A percentile compares a stretch with the other conserved stretches of the same genome.
Conservation (phyloP, 2,113 vertebrate species). For the Saguinus midas region DNA sequence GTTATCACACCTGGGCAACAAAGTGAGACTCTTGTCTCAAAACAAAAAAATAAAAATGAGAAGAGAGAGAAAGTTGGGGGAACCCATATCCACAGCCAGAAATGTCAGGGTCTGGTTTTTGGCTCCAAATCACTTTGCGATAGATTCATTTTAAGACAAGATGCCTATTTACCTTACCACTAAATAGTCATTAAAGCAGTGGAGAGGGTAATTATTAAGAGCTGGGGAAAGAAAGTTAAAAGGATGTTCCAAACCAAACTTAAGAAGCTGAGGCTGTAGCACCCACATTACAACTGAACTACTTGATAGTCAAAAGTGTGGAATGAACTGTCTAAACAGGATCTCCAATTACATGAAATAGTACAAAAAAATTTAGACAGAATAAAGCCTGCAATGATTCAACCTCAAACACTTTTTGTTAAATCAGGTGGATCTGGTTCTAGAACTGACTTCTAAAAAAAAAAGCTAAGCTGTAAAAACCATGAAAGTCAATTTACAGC, state of each 20-base stretch:
- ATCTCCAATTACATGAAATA: background rate
- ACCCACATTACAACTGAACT: background rate
- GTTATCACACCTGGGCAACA: too few species aligned
- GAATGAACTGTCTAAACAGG: background rate
- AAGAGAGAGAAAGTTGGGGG: too few species aligned
- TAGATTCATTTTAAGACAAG: background rate
- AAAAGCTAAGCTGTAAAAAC: constrained; percentile 17
- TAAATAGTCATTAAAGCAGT: background rate
- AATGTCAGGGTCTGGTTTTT: background rate
- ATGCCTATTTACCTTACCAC: background rate
- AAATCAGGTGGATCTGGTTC: background rate
- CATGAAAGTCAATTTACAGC: background rate
- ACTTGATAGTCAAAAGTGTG: background rate
- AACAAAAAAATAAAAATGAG: too few species aligned
- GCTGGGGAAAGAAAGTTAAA: background rate
- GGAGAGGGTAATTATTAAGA: background rate
- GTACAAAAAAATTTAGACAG: background rate
- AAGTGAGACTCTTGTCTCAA: too few species aligned
- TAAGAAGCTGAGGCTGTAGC: background rate
- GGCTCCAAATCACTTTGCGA: background rate
- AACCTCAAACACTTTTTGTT: constrained; percentile 13
- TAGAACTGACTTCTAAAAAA: constrained; percentile 26
- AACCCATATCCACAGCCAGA: background rate
- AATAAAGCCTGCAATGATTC: background rate
- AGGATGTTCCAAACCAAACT: background rate